Conservation (phyloP, 2,888 invertebrate species). For the Epinotia nisella region DNA sequence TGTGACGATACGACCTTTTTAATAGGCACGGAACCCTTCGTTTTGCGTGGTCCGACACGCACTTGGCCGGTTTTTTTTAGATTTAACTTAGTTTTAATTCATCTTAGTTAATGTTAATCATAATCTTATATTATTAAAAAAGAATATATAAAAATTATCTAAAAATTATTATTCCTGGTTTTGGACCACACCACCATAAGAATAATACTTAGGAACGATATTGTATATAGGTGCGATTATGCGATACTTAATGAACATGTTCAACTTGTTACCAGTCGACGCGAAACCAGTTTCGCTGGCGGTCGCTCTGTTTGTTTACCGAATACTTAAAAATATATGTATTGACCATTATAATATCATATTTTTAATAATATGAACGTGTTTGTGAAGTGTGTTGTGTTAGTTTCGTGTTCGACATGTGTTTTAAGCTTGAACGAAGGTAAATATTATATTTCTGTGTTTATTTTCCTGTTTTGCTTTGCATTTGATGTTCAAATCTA, state of each 20-base stretch:
- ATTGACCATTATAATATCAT: constrained; percentile 1
- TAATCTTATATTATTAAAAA: no score
- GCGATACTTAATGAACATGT: neutral
- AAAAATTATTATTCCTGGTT: no score
- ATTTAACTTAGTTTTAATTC: no score
- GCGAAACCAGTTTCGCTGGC: constrained; percentile 9
- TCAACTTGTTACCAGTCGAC: constrained; percentile 6
- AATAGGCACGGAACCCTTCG: no score
- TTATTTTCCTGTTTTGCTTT: constrained; percentile 7
- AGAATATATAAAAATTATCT: no score
- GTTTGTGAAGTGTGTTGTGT: constrained; percentile 5
- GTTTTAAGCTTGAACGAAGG: constrained; percentile 26
- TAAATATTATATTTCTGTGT: neutral
- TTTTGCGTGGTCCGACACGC: no score
- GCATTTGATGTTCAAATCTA: neutral
- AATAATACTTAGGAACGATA: no score
- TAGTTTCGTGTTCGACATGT: neutral
- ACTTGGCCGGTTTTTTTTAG: no score
- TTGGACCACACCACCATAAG: no score
- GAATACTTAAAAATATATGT: neutral
- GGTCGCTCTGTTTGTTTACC: neutral
- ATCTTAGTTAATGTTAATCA: no score
- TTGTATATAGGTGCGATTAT: no score
- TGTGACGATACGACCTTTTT: no score
- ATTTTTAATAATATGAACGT: constrained; percentile 18